Evolutionary conservation across 1,140 invertebrate genomes (phyloP).

Genomic region (Coelopa frigida): DNA sequence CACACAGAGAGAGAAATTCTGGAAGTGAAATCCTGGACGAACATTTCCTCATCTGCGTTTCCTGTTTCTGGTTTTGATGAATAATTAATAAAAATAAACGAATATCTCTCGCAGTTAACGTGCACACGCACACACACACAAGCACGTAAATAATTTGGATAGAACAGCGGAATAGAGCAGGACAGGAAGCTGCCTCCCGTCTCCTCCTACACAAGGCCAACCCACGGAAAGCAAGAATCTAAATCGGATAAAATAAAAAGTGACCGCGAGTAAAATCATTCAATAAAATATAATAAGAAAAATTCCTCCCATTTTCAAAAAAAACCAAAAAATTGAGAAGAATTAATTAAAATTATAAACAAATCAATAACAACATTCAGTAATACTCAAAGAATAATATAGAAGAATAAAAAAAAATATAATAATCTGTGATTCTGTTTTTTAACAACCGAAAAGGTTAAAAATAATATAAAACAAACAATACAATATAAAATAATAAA

Average conservation of each 20-base stretch:
- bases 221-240: not conserved
- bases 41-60: too few species aligned
- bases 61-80: too few species aligned
- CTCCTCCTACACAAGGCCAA: conserved; percentile 7
- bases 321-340: not conserved
- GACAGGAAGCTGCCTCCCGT: conserved; percentile 6
- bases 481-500: not conserved
- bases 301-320: conserved; percentile 4
- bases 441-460: conserved; percentile 4
- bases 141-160: too few species aligned
- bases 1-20: too few species aligned
- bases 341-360: not conserved
- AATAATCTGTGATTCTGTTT: conserved; percentile 11
- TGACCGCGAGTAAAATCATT: too few species aligned
- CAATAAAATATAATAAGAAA: too few species aligned
- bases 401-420: not conserved
- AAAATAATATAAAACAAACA: conserved; percentile 5
- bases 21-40: too few species aligned
- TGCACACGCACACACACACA: too few species aligned
- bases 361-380: not conserved
- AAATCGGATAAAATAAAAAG: not conserved
- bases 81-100: not conserved
- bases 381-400: not conserved
- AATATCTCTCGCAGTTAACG: too few species aligned
- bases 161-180: not conserved